phyloP scores from a whole-genome alignment of 1,140 invertebrate species.

The Papilio polytes region DNA sequence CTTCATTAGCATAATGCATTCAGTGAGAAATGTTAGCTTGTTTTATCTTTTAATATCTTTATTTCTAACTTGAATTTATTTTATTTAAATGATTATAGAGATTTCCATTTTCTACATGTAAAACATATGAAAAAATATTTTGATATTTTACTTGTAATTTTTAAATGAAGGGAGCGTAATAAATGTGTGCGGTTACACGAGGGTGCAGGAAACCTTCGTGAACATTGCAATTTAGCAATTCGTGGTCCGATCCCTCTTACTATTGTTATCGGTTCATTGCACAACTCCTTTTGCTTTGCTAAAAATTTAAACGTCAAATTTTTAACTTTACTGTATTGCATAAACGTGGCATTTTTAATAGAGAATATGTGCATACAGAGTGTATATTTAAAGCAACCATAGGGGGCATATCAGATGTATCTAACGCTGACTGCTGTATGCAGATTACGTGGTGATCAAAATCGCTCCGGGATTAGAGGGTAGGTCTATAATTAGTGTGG shows the following conservation, averaged over 20 bases:
- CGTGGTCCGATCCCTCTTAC: conserved; percentile 1
- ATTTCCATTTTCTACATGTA: background rate
- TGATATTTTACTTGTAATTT: background rate
- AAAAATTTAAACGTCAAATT: background rate
- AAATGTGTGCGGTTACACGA: conserved; percentile 6
- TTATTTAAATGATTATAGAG: background rate
- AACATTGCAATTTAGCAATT: conserved; percentile 6
- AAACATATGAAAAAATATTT: background rate
- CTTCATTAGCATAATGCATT: conserved; percentile 8
- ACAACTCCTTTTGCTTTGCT: background rate
- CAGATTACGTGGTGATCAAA: conserved; percentile 20
- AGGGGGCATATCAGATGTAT: background rate
- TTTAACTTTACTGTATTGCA: background rate
- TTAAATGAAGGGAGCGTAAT: background rate
- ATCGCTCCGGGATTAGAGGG: conserved; percentile 31
- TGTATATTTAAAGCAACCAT: background rate
- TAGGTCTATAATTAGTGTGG: conserved; percentile 32
- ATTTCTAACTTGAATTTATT: background rate
- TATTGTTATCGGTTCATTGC: background rate
- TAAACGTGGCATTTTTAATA: background rate
- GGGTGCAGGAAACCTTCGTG: background rate
- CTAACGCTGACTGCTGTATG: background rate
- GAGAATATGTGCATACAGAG: background rate
- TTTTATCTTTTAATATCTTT: conserved; percentile 17
- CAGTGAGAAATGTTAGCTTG: background rate